A percentile compares a stretch with the other conserved stretches of the same genome.
Evolutionary conservation across 2,888 invertebrate genomes (phyloP).

Genomic region (Abrostola triplasia): DNA sequence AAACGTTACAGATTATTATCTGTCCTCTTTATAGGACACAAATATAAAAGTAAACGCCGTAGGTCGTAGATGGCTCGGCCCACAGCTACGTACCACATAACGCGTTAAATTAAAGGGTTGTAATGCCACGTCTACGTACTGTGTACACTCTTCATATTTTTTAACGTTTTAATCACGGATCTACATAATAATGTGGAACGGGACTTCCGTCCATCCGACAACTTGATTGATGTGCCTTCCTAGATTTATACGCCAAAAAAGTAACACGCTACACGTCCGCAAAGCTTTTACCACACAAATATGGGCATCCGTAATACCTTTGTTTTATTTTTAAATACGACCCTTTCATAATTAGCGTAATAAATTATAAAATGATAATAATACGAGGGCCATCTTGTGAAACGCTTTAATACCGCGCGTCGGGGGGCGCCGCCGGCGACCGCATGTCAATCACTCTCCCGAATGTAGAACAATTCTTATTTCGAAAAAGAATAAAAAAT

Average conservation of each 20-base stretch:
- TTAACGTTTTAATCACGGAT: slow-evolving; percentile 84
- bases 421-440: slow-evolving; percentile 84
- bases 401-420: slow-evolving; percentile 81
- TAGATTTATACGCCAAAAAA: slow-evolving; percentile 86
- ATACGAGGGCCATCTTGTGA: slow-evolving; percentile 85
- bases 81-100: slow-evolving; percentile 58
- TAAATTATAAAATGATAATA: slow-evolving; percentile 88
- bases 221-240: slow-evolving; percentile 86
- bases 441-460: slow-evolving; percentile 87
- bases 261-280: slow-evolving; percentile 82
- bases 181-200: slow-evolving; percentile 84
- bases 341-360: slow-evolving; percentile 87
- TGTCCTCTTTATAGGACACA: slow-evolving; percentile 31
- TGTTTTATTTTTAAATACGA: slow-evolving; percentile 87
- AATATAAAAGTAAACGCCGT: slow-evolving; percentile 45
- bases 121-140: slow-evolving; percentile 73
- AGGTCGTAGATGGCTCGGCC: slow-evolving; percentile 47
- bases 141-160: slow-evolving; percentile 79
- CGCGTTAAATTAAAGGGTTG: slow-evolving; percentile 73
- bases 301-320: slow-evolving; percentile 81
- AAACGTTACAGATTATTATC: slow-evolving; percentile 38
- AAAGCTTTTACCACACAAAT: slow-evolving; percentile 79
- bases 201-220: slow-evolving; percentile 85
- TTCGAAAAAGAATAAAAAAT: slow-evolving; percentile 84
- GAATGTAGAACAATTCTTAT: slow-evolving; percentile 88